Conservation (phyloP, 1,140 invertebrate genomes). For the Colletes gigas region DNA sequence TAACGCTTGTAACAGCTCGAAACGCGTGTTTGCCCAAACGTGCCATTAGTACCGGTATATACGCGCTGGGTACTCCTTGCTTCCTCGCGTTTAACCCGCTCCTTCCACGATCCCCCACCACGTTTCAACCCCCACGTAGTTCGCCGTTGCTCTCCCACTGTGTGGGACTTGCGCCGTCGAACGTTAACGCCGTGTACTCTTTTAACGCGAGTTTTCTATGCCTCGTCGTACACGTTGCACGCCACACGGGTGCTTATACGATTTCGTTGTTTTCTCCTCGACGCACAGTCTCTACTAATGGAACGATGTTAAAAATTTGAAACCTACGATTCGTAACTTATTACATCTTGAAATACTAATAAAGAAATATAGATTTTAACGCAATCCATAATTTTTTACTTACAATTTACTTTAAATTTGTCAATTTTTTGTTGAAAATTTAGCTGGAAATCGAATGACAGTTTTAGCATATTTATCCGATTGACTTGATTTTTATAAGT, state of each 20-base stretch:
- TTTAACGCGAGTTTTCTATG: background rate
- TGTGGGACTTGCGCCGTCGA: constrained; percentile 18
- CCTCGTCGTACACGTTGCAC: no score
- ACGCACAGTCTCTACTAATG: no score
- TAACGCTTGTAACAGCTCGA: constrained; percentile 20
- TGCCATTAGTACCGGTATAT: constrained; percentile 46
- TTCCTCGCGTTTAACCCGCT: constrained; percentile 30
- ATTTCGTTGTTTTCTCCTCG: background rate
- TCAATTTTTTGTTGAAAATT: no score
- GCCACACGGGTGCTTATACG: background rate
- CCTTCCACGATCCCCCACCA: constrained; percentile 38
- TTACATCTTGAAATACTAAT: no score
- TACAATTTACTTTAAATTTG: no score
- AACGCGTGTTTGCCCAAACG: constrained; percentile 32
- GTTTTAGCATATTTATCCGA: no score
- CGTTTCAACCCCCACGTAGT: background rate
- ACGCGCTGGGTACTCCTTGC: constrained; percentile 25
- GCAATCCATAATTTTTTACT: no score
- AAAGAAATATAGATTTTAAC: no score
- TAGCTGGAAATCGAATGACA: no score
- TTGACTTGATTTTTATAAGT: no score
- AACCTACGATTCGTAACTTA: no score
- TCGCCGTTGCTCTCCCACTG: constrained; percentile 22
- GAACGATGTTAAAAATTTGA: no score
- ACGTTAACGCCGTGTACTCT: background rate